phyloP scores from a whole-genome alignment of 2,113 vertebrate species.

The Ophthalmolycus amberensis region DNA sequence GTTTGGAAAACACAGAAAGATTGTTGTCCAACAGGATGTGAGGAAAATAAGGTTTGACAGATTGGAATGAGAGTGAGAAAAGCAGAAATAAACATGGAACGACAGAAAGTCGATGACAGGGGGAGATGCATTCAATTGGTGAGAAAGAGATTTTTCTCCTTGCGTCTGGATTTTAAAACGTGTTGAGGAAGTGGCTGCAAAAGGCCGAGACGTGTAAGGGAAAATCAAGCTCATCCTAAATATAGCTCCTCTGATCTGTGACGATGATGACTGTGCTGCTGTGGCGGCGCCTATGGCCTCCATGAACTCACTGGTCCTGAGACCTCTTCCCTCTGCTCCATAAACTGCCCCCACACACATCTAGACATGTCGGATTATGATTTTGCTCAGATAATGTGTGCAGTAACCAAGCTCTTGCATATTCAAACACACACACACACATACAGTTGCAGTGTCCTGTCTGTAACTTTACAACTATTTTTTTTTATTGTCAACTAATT shows the following conservation, averaged over 20 bases:
- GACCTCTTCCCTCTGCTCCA: constrained; percentile 34
- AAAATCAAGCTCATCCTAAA: constrained; percentile 53
- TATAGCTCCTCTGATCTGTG: constrained; percentile 53
- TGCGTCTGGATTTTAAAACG: constrained; percentile 7
- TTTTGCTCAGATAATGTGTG: background rate
- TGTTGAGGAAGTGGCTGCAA: constrained; percentile 6
- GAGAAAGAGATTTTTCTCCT: background rate
- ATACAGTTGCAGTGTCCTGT: background rate
- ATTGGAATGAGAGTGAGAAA: constrained; percentile 6
- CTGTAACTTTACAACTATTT: background rate
- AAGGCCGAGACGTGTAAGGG: constrained; percentile 16
- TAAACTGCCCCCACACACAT: constrained; percentile 10
- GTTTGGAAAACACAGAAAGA: constrained; percentile 1
- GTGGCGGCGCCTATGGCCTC: constrained; percentile 43
- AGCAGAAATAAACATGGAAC: background rate
- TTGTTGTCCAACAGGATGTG: constrained; percentile 4
- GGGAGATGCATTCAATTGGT: background rate
- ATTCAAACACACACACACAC: background rate
- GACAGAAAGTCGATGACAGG: background rate
- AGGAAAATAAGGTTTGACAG: constrained; percentile 5
- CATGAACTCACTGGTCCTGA: constrained; percentile 45
- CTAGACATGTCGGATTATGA: background rate
- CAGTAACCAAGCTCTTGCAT: background rate
- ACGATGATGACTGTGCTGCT: constrained; percentile 53
- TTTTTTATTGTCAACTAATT: background rate